Evolutionary conservation across 2,888 invertebrate species (phyloP), one percentile per base, ranked within the genome.

Genomic region (Herminia tarsipennalis): DNA sequence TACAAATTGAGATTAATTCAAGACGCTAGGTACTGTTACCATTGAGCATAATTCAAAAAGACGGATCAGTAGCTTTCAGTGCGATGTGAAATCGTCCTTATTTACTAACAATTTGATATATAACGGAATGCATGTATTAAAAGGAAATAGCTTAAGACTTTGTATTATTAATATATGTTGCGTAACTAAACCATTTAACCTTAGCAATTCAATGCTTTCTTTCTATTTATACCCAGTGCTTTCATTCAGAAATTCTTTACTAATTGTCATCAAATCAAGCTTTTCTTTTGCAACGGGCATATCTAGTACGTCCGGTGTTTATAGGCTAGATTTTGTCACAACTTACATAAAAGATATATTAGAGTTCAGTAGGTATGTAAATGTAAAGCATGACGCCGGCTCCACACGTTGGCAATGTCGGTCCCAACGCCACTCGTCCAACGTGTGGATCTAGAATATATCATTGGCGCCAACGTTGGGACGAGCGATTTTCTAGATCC

Each of bases 1-100:
- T 76, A 86, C 88, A 86, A 90, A 91, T 90, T 90, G 81, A 86
- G 83, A 90, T 88, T 90, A 90, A 90, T 90, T 89, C 81, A 77
- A 79, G 68, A 73, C 66, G 78, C 76, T 78, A 72, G 67, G 61
- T 79, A 76, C 74, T 69, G 60, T 56, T 68, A 66, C 54, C 60
- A 42, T 30, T 43, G 41, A 14, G 22, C 44, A 55, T 54, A 53
- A 59, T 50, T 53, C 52, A 35, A 56, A 47, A 45, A 33, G 43
- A 40, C 41, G 9, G 24, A 57, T 47, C 16, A 21, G 27, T 18
- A 32, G 29, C 44, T 59, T 62, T 53, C 38, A 44, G 30, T 45
- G 32, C 34, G 5, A 42, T 32, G 29, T 34, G 67, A 61, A 48
- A 5, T 55, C 18, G 20, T 44, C 50, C 35, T 39, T 56, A 63